Conservation (phyloP, 1,140 invertebrate genomes). For the Myzus persicae region DNA sequence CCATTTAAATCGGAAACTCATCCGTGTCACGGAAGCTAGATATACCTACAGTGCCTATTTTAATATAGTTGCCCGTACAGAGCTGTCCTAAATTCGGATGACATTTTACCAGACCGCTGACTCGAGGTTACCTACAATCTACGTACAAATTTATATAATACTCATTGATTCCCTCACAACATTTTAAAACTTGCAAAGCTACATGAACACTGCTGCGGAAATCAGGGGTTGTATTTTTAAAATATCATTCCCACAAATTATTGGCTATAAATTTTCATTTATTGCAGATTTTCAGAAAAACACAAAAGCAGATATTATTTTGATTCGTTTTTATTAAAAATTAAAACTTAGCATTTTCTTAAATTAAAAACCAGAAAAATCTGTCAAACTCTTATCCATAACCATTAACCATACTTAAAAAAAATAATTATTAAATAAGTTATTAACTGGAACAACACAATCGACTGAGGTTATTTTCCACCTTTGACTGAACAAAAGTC, state of each 20-base stretch:
- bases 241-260: not conserved
- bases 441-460: not conserved
- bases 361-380: not conserved
- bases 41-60: too few species aligned
- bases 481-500: not conserved
- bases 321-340: too few species aligned
- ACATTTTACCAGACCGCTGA: not conserved
- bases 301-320: not conserved
- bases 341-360: too few species aligned
- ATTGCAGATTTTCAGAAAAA: not conserved
- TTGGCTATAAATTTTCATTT: not conserved
- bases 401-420: not conserved
- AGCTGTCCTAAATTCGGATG: not conserved
- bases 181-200: not conserved
- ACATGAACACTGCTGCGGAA: not conserved
- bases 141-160: not conserved
- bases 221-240: not conserved
- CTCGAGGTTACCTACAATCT: not conserved
- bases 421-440: not conserved
- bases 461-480: not conserved
- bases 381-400: not conserved
- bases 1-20: not conserved
- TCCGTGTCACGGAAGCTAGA: not conserved
- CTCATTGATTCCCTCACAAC: not conserved
- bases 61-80: too few species aligned